phyloP scores from a whole-genome alignment of 2,797 vertebrate species.

The Poeciliopsis infans region DNA sequence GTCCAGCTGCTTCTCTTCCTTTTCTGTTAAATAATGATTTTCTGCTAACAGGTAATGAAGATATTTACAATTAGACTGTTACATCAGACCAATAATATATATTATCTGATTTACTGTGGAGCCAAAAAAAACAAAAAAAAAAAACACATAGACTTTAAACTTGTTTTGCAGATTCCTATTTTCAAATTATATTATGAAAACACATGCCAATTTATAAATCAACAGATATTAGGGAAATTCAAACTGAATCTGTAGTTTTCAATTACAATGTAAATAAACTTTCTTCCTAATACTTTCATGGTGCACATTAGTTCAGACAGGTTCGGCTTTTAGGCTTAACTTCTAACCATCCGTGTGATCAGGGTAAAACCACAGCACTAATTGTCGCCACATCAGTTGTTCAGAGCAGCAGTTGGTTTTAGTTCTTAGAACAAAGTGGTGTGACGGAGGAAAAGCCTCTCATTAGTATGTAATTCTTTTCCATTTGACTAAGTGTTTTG shows the following conservation, averaged over 20 bases:
- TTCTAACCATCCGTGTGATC: not conserved
- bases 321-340: not conserved
- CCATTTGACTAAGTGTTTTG: constrained; percentile 58
- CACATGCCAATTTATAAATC: not conserved
- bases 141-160: not conserved
- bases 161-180: not conserved
- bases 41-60: too few species aligned
- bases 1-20: too few species aligned
- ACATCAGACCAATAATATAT: too few species aligned
- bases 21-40: too few species aligned
- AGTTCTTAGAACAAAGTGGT: constrained; percentile 25
- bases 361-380: not conserved
- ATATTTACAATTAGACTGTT: too few species aligned
- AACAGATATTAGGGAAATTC: not conserved
- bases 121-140: not conserved
- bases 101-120: not conserved
- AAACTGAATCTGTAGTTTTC: not conserved
- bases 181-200: not conserved
- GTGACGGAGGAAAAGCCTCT: constrained; percentile 43
- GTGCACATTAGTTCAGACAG: not conserved
- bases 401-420: constrained; percentile 17
- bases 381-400: constrained; percentile 38
- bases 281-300: not conserved
- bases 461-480: constrained; percentile 67
- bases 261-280: not conserved